Conservation (phyloP, 2,797 vertebrate genomes). For the Enteromius viviparus region DNA sequence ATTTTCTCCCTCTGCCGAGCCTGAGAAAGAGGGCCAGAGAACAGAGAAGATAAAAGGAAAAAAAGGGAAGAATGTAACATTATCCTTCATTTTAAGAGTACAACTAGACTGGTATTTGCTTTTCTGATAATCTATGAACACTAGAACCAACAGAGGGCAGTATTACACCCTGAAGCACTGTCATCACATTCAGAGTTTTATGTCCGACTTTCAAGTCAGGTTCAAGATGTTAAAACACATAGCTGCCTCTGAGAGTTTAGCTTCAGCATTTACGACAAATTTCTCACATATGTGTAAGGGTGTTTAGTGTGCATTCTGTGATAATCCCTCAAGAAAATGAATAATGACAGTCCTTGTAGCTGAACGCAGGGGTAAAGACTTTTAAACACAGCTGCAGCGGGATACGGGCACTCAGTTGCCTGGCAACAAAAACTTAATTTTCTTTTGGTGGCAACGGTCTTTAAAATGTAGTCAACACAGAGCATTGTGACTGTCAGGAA, state of each 20-base stretch:
- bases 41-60: not conserved
- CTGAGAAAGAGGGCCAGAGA: slow-evolving; percentile 63
- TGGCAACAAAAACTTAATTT: slow-evolving; percentile 51
- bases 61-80: not conserved
- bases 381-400: slow-evolving; percentile 38
- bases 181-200: not conserved
- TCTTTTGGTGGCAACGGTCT: slow-evolving; percentile 32
- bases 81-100: not conserved
- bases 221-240: slow-evolving; percentile 10
- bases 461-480: slow-evolving; percentile 32
- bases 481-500: slow-evolving; percentile 2
- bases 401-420: slow-evolving; percentile 44
- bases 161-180: slow-evolving; percentile 18
- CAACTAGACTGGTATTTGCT: not conserved
- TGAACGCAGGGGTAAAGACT: slow-evolving; percentile 20
- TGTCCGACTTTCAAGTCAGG: not conserved
- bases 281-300: not conserved
- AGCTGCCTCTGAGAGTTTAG: not conserved
- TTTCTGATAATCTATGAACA: not conserved
- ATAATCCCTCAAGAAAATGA: not conserved
- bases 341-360: slow-evolving; percentile 14
- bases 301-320: not conserved
- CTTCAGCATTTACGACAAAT: not conserved
- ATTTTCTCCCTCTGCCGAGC: slow-evolving; percentile 96
- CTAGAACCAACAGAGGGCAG: slow-evolving; percentile 55